Percentiles rank a stretch among this genome's conserved stretches.
Conservation (phyloP, 2,113 vertebrate genomes). For the Carettochelys insculpta region DNA sequence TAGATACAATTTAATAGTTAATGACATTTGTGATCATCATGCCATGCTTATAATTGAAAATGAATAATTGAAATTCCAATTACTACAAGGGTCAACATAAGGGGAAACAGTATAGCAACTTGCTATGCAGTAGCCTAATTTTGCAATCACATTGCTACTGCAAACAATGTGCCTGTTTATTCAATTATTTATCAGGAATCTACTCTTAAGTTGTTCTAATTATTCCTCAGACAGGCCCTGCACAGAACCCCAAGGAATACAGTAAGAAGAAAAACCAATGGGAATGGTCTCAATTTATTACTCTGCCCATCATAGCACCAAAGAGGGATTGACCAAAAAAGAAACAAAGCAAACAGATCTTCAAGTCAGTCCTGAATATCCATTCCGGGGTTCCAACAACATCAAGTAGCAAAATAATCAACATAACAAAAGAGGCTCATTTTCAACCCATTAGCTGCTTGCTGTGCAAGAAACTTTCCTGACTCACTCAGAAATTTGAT, state of each 20-base stretch:
- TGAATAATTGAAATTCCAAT: constrained; percentile 83
- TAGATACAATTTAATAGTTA: constrained; percentile 78
- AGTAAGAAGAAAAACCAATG: constrained; percentile 20
- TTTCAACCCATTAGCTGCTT: constrained; percentile 56
- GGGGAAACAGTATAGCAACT: constrained; percentile 65
- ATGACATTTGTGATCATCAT: constrained; percentile 79
- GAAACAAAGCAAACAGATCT: not conserved
- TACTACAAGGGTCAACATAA: constrained; percentile 73
- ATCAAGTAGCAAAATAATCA: constrained; percentile 40
- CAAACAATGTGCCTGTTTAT: constrained; percentile 54
- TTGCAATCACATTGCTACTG: constrained; percentile 62
- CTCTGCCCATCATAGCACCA: not conserved
- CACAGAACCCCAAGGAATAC: not conserved
- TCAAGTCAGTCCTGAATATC: constrained; percentile 21
- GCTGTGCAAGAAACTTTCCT: constrained; percentile 58
- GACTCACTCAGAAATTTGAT: constrained; percentile 71
- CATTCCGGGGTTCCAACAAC: constrained; percentile 30
- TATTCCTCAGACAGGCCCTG: constrained; percentile 7
- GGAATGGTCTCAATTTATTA: not conserved
- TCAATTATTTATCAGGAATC: constrained; percentile 66
- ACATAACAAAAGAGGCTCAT: constrained; percentile 52
- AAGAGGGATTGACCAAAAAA: not conserved
- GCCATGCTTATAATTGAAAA: constrained; percentile 79
- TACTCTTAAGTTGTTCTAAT: constrained; percentile 23
- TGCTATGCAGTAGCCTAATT: constrained; percentile 64